Base-by-base conservation (phyloP, 2,888 invertebrate species). In the Ametastegia equiseti region DNA sequence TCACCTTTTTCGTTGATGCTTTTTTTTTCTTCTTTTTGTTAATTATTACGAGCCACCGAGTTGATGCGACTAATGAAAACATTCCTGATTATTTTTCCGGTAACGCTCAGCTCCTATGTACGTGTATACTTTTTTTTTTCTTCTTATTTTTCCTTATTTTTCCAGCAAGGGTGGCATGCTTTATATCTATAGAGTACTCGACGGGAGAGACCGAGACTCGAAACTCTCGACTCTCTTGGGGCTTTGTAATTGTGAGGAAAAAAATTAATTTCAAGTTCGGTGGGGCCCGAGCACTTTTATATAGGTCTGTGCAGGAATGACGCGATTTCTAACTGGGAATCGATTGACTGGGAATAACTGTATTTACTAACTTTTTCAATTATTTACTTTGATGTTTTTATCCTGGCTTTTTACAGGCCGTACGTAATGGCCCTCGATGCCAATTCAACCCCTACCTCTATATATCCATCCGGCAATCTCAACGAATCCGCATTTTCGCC, bases 61-160 rank as follows among this genome's bases (percentile, higher is more conserved):
- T 79, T 79, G 79, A 81, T 82, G 45, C 54, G 79, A 33, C 84
- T 84, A 81, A 84, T 85, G 83, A 83, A 84, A 84, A 85, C 83
- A 77, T 81, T 80, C 78, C 80, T 77, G 27, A 77, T 60, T 54
- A 77, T 77, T 36, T 42, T 4, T 1, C 36, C 30, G 65, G 42
- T 19, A 36, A 36, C 36, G 39, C 9, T 19, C 9, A 1, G 27
- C 60, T 2, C 27, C 15, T 30, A 57, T 19, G 19, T 30, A 57
- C 13, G 19, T 3, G n/a, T 36, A n/a, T 39, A n/a, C 3, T 27
- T 15, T 30, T 60, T 27, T 60, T 27, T 60, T 15, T 15, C n/a
- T n/a, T 65, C 15, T 36, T 36, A 36, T 36, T 7, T 19, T 65
- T 36, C 7, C 7, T 65, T 36, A 36, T 9, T 19, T 71, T 47